Evolutionary conservation across 2,888 invertebrate species (phyloP), one percentile per base, ranked within the genome.

Genomic region (Nomada goodeniana): DNA sequence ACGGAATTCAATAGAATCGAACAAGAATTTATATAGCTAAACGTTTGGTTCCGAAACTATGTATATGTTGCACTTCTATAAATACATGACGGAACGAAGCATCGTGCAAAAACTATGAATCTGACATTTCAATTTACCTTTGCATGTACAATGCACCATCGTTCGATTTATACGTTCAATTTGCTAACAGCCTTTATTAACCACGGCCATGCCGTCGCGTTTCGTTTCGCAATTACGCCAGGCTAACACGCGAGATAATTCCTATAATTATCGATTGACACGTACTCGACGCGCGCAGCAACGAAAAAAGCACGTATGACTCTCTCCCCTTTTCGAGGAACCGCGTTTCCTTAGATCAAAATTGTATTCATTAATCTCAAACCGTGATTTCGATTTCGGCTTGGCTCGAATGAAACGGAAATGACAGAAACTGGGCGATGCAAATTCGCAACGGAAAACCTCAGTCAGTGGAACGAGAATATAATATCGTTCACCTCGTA

Each of bases 251-350:
- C 70, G n/a, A 69, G 42, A 57, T 69, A 44, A 55, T 69, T 44
- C 68, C 29, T 70, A 59, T 70, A 70, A 70, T 70, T 70, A 70
- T 60, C 60, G 70, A 70, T 70, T 70, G 70, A 36, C 70, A 70
- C 47, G 70, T 60, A 60, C 26, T 1, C 4, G 13, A 68, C 59
- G 60, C 60, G 69, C 29, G 47, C 47, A 47, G 47, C 10, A 26
- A 50, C 20, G 20, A 29, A 70, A 29, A 20, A 70, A 60, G 50
- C 70, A 60, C 36, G 60, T 26, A 59, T 29, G 15, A 15, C 13
- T 13, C 9, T 29, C 20, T 13, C 9, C 15, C 29, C 50, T 15
- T 13, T 52, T 67, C 36, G 20, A 50, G 44, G 29, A 70, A 70
- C 20, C 29, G 29, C 11, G 20, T 50, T 29, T 70, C 47, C 20